Evolutionary conservation across 2,113 vertebrate species (phyloP).

Genomic region (Calidris pygmaea): DNA sequence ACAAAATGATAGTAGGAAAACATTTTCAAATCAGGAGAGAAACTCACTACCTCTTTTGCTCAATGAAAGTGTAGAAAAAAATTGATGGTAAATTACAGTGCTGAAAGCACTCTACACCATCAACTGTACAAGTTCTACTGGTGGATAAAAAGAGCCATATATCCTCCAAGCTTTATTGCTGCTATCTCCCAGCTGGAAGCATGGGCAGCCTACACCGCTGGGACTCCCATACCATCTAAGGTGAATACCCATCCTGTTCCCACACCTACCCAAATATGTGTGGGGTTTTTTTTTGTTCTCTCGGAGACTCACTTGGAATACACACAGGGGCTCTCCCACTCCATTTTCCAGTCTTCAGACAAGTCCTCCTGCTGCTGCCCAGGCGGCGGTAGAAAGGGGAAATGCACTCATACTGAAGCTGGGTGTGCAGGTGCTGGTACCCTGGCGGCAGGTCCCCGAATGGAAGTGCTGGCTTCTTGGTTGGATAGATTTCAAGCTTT

Average conservation of each 20-base stretch:
- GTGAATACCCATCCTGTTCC: not conserved
- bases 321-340: slow-evolving; percentile 94
- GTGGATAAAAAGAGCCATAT: not conserved
- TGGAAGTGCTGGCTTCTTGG: slow-evolving; percentile 76
- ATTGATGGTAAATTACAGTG: not conserved
- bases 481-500: slow-evolving; percentile 76
- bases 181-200: not conserved
- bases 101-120: not conserved
- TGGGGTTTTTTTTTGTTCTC: not conserved
- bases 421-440: slow-evolving; percentile 90
- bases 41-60: not conserved
- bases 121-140: not conserved
- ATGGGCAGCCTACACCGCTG: not conserved
- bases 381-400: slow-evolving; percentile 91
- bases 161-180: not conserved
- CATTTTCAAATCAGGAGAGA: not conserved
- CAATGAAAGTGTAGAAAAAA: not conserved
- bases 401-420: slow-evolving; percentile 91
- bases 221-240: not conserved
- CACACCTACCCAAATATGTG: not conserved
- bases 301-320: slow-evolving; percentile 86
- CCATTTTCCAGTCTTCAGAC: slow-evolving; percentile 96
- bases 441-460: slow-evolving; percentile 84
- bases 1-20: not conserved
- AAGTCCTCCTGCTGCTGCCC: slow-evolving; percentile 92